Percentiles rank a stretch among this genome's conserved stretches.
phyloP scores from a whole-genome alignment of 2,888 invertebrate genomes.

The Macrosiphum euphorbiae region DNA sequence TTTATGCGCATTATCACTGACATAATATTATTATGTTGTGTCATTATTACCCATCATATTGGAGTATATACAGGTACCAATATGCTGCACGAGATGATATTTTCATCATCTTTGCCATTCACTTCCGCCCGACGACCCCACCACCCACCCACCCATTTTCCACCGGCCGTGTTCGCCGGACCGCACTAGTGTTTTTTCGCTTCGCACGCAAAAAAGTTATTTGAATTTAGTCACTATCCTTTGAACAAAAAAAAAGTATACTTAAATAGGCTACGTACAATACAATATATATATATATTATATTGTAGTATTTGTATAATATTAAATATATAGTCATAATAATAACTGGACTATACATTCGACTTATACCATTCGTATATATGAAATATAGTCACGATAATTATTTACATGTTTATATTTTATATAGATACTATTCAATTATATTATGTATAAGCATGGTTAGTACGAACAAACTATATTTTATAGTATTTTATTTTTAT shows the following conservation, averaged over 20 bases:
- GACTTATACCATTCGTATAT: too few species aligned
- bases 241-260: not conserved
- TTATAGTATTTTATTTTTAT: slow-evolving; percentile 1
- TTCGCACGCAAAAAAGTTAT: slow-evolving; percentile 5
- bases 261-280: not conserved
- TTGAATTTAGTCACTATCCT: not conserved
- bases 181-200: not conserved
- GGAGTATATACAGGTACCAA: not conserved
- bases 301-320: not conserved
- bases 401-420: not conserved
- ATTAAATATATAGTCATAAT: not conserved
- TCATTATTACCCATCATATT: not conserved
- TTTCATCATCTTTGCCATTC: not conserved
- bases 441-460: not conserved
- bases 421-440: not conserved
- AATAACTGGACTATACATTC: too few species aligned
- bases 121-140: not conserved
- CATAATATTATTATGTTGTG: not conserved
- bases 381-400: not conserved
- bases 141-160: not conserved
- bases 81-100: not conserved
- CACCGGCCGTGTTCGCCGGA: not conserved
- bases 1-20: not conserved
- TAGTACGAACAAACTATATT: not conserved
- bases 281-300: not conserved